Evolutionary conservation across 35 echinoderm and acorn worm species (phyloP), one percentile per base, ranked within the genome.

Genomic region (Acanthaster planci): DNA sequence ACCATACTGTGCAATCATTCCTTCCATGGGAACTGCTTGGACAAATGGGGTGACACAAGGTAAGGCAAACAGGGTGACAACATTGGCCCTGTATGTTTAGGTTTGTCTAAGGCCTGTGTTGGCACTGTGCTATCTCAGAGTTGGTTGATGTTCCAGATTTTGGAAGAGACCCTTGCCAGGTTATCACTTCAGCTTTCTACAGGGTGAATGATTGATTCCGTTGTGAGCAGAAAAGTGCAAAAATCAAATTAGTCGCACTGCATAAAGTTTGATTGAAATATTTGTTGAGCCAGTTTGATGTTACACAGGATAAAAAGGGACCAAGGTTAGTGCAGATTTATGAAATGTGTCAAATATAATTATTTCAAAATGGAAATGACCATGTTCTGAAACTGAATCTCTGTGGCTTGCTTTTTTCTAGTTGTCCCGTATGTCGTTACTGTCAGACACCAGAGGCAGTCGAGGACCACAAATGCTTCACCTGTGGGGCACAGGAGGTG

Each of bases 1-100:
- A 99, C 96, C 38, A 99, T 99, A 29, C 78, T 99, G 14, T 99
- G 96, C 84, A 99, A 99, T 87, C 96, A 99, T 82, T 87, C 96
- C 42, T 99, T 94, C 72, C 96, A 99, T 89, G 88, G 96, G 14
- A 91, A 87, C 85, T 99, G 96, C 77, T 83, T 99, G 2, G 88
- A 89, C 55, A 94, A 99, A 80, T 99, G 96, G 96, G 92, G 96
- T 36, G 92, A 99, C 54, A 99, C 90, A 78, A 99, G 92, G 91
- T 99, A 86, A 34, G 59, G 8, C 64, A 35, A 15, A 21, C 23
- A 36, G 12, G 42, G 4, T 12, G 4, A 4, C 12, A 6, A 6
- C 12, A 6, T 47, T 47, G 42, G 1, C 3, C 21, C 14, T 8
- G 15, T 38, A 17, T 80, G 77, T 77, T 8, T 10, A 50, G 23